phyloP scores from a whole-genome alignment of 2,888 invertebrate species.

The Ectobius pallidus region DNA sequence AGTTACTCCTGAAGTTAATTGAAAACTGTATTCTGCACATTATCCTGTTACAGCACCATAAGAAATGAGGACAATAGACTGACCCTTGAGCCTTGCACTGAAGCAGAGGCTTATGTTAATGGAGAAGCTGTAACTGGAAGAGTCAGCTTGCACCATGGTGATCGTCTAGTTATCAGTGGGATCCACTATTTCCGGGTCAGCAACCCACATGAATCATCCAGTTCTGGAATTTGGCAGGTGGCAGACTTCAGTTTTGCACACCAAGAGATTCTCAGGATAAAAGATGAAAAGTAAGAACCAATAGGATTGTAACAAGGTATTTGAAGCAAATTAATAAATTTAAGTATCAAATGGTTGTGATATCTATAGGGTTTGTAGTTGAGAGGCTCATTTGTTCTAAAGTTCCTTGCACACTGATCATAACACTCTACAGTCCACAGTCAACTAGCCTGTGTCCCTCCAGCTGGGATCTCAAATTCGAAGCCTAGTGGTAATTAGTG shows the following conservation, averaged over 20 bases:
- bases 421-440: too few species aligned
- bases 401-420: too few species aligned
- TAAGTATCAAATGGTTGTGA: too few species aligned
- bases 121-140: constrained; percentile 57
- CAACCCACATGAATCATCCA: constrained; percentile 54
- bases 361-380: too few species aligned
- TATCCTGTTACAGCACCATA: constrained; percentile 56
- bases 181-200: constrained; percentile 63
- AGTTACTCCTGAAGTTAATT: background rate
- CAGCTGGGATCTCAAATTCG: too few species aligned
- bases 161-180: constrained; percentile 63
- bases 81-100: constrained; percentile 56
- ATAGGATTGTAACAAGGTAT: too few species aligned
- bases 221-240: constrained; percentile 49
- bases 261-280: constrained; percentile 55
- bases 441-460: too few species aligned
- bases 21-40: background rate
- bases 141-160: constrained; percentile 59
- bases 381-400: too few species aligned
- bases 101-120: constrained; percentile 62
- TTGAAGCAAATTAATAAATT: too few species aligned
- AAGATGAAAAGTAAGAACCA: constrained; percentile 28
- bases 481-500: too few species aligned
- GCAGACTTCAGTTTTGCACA: constrained; percentile 61
- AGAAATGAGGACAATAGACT: constrained; percentile 58